These are phyloP conservation scores for Brachyistius frenatus DNA, from an alignment of 2,113 vertebrate genomes.

Conservation along the genomic window DNA sequence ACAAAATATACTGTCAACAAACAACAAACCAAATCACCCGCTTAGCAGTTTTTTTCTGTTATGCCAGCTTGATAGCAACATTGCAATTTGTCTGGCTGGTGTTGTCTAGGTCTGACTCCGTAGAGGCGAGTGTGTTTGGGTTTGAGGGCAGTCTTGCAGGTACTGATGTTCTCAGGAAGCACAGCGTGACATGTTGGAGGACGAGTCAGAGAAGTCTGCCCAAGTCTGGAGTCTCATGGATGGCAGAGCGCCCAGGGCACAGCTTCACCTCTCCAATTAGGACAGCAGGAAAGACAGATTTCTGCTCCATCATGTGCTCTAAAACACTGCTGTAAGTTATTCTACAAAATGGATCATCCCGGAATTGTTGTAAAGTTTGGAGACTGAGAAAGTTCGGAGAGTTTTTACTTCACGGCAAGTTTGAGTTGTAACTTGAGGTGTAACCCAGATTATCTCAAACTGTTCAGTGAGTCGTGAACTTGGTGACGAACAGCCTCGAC, in stretches of 20 bases:
- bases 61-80: not conserved
- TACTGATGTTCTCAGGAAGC: constrained; percentile 32
- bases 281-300: constrained; percentile 11
- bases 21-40: not conserved
- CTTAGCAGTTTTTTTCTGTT: not conserved
- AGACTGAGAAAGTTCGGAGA: constrained; percentile 24
- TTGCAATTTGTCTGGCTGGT: constrained; percentile 3
- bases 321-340: constrained; percentile 28
- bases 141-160: constrained; percentile 44
- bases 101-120: constrained; percentile 4
- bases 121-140: constrained; percentile 2
- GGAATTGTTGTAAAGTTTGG: not conserved
- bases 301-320: constrained; percentile 16
- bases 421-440: not conserved
- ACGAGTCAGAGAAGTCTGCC: constrained; percentile 24
- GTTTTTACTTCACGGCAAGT: constrained; percentile 16
- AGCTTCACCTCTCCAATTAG: constrained; percentile 67
- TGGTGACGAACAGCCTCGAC: not conserved
- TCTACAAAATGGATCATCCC: constrained; percentile 11
- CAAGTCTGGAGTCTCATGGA: constrained; percentile 31
- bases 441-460: not conserved
- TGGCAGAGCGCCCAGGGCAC: constrained; percentile 46
- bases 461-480: not conserved
- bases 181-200: constrained; percentile 46
- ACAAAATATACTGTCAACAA: not conserved